phyloP scores from a whole-genome alignment of 2,113 vertebrate species.

The Eretmochelys imbricata region DNA sequence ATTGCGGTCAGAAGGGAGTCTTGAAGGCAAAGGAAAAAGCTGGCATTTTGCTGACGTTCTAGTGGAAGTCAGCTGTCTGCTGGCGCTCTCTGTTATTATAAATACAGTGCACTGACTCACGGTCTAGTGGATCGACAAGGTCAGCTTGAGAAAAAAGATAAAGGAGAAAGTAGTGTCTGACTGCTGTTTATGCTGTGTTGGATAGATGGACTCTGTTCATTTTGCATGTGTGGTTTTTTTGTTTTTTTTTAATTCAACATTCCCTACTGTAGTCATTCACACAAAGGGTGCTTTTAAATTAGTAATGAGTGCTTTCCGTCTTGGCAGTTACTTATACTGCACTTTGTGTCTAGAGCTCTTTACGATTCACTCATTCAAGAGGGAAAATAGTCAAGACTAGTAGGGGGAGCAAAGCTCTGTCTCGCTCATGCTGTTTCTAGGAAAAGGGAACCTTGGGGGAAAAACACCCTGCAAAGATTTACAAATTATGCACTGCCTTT shows the following conservation, averaged over 20 bases:
- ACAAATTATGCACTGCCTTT: conserved; percentile 58
- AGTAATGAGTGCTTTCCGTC: conserved; percentile 64
- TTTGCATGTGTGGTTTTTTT: neutral
- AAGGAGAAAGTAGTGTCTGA: conserved; percentile 4
- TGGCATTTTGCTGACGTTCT: neutral
- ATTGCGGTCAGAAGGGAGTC: neutral
- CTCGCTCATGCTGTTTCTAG: conserved; percentile 65
- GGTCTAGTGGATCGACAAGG: neutral
- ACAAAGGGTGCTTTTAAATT: conserved; percentile 54
- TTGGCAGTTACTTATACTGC: conserved; percentile 53
- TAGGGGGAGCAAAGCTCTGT: conserved; percentile 52
- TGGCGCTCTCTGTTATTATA: neutral
- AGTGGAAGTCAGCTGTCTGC: neutral
- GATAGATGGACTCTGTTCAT: neutral
- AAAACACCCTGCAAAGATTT: conserved; percentile 19
- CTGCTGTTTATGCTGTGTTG: neutral
- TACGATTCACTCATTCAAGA: conserved; percentile 56
- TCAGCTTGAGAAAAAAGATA: conserved; percentile 14
- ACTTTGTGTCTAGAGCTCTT: conserved; percentile 55
- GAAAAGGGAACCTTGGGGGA: conserved; percentile 31
- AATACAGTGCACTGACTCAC: neutral
- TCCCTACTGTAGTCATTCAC: conserved; percentile 22
- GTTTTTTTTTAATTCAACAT: neutral
- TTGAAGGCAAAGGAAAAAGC: neutral
- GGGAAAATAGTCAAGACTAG: conserved; percentile 53